Evolutionary conservation across 2,113 vertebrate species (phyloP).

Genomic region (Etia nguti): DNA sequence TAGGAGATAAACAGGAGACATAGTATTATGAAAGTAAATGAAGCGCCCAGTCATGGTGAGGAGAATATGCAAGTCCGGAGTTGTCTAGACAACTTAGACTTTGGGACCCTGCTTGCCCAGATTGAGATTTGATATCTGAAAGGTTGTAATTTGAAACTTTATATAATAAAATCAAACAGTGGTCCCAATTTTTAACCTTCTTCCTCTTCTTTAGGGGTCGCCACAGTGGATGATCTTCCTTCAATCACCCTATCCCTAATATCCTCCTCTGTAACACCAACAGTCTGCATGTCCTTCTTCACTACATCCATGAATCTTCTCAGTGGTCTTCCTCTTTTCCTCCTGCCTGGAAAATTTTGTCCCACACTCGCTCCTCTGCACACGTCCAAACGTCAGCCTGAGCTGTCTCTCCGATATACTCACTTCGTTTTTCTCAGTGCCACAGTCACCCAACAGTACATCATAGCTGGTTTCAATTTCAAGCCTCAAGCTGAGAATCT

Average conservation of each 20-base stretch:
- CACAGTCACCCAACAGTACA: neutral
- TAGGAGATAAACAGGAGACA: neutral
- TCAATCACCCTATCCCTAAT: neutral
- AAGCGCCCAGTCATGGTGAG: fast-evolving
- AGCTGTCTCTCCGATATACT: neutral
- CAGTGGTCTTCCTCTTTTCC: neutral
- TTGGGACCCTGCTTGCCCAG: neutral
- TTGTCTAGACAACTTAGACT: neutral
- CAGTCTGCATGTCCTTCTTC: neutral
- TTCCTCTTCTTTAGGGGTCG: neutral
- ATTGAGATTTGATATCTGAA: neutral
- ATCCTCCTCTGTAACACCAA: neutral
- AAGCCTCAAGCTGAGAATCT: neutral
- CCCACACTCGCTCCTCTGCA: neutral
- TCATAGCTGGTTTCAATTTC: neutral
- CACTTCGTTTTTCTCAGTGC: neutral
- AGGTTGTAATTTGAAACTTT: neutral
- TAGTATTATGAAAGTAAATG: neutral
- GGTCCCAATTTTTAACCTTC: neutral
- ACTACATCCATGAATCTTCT: neutral
- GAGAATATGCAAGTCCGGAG: neutral
- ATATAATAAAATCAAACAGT: neutral
- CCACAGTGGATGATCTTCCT: neutral
- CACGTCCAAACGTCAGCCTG: neutral
- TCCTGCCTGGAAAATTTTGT: neutral